Base-by-base conservation (phyloP, 1,140 invertebrate genomes). In the Psilanteris sp. region DNA sequence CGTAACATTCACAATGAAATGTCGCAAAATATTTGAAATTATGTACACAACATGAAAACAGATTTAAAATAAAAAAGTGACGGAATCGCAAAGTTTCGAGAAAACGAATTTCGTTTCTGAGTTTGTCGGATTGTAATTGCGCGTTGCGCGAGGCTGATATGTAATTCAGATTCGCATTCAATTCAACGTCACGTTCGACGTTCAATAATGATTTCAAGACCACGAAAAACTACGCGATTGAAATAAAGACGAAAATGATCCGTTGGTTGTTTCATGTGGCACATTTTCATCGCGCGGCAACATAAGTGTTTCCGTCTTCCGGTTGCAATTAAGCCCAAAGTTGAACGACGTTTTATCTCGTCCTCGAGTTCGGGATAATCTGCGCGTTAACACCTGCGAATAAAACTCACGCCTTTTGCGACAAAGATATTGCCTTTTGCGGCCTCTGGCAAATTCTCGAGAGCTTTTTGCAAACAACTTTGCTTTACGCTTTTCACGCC, bases 241-340 rank as follows among this genome's bases (percentile, higher is more conserved):
- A 22, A 36, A 62, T 55, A 59, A 61, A 78, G 50, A 22, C 39
- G 24, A 54, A 70, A 57, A 61, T 59, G 46, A 55, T 46, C 8
- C 32, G 50, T 37, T 22, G 62, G 34, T 52, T 52, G 27, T 11
- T n/a, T n/a, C n/a, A n/a, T n/a, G n/a, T n/a, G n/a, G 7, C 67
- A 16, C 11, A 29, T 62, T 74, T 67, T 54, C 62, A 74, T 48
- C 61, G 46, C 39, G 10, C 41, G 15, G 11, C 39, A 11, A 39
- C 27, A 72, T 34, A 67, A 81, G 70, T 64, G 73, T 66, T 79
- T 77, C 76, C 73, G 57, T 44, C 31, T 79, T 77, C 67, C 66
- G 62, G 32, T 48, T 37, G 67, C 71, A 79, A 81, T 77, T 79
- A 78, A 77, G 52, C 34, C 18, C 31, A 62, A 78, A 31, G 54